Evolutionary conservation across 2,888 invertebrate genomes (phyloP).

Genomic region (Amorpha juglandis): DNA sequence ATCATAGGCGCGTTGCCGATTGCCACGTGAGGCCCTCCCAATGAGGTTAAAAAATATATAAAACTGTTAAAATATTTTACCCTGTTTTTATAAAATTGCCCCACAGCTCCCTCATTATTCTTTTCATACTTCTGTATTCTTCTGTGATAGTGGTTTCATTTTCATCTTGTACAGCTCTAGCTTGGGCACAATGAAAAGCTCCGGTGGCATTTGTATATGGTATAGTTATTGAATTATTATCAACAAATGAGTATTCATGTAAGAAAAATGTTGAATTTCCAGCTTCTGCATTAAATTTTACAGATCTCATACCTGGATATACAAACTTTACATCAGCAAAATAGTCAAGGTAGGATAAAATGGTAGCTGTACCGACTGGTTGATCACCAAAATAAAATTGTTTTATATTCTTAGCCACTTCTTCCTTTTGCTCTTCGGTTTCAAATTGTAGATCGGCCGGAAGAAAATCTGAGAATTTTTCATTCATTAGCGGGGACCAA

Average conservation of each 20-base stretch:
- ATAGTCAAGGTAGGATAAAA: constrained; percentile 39
- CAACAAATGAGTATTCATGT: constrained; percentile 42
- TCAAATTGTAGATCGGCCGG: constrained; percentile 39
- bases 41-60: not conserved
- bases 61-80: constrained; percentile 35
- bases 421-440: constrained; percentile 39
- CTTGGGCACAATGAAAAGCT: constrained; percentile 38
- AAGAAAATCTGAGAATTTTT: constrained; percentile 46
- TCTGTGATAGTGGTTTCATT: constrained; percentile 31
- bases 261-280: constrained; percentile 44
- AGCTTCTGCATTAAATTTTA: constrained; percentile 37
- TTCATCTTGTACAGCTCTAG: constrained; percentile 21
- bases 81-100: constrained; percentile 44
- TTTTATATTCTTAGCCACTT: constrained; percentile 38
- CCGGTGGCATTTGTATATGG: constrained; percentile 31
- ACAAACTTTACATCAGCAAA: constrained; percentile 57
- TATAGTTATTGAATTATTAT: constrained; percentile 33
- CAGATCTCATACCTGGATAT: constrained; percentile 40
- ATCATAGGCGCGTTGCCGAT: no score
- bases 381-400: constrained; percentile 47
- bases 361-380: constrained; percentile 31
- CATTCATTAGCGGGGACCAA: constrained; percentile 44
- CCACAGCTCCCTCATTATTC: constrained; percentile 44
- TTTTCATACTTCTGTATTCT: constrained; percentile 38
- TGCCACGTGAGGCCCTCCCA: no score